Conservation (phyloP, 1,140 invertebrate species). For the Drosophila ohnishii region DNA sequence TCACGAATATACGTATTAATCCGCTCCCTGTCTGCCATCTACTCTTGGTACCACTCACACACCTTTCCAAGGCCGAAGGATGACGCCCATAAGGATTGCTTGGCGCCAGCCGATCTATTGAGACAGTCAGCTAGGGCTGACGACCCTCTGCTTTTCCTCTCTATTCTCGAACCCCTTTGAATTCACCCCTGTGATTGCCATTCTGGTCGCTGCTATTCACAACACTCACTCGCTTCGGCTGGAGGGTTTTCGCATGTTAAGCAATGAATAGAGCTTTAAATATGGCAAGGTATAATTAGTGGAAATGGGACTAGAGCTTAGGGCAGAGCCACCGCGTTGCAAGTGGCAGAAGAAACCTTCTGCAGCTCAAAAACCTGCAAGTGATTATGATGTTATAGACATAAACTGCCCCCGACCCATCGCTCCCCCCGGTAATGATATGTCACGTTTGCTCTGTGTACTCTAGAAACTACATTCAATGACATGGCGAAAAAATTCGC, state of each 20-base stretch:
- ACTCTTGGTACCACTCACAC: neutral
- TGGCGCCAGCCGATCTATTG: neutral
- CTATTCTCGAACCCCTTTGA: neutral
- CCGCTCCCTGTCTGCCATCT: neutral
- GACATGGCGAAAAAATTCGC: conserved; percentile 48
- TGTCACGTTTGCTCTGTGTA: conserved; percentile 71
- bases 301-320: neutral
- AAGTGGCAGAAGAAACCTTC: conserved; percentile 47
- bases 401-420: conserved; percentile 1
- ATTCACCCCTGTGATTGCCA: conserved; percentile 2
- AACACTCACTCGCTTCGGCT: conserved; percentile 8
- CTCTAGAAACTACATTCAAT: conserved; percentile 61
- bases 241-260: neutral
- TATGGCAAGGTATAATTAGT: conserved; percentile 14
- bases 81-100: neutral
- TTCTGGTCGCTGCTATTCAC: conserved; percentile 3
- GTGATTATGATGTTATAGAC: conserved; percentile 63
- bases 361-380: conserved; percentile 34
- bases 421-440: conserved; percentile 37
- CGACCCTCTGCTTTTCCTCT: neutral
- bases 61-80: conserved; percentile 24
- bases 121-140: neutral
- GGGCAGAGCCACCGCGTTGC: conserved; percentile 10
- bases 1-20: neutral
- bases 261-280: conserved; percentile 16